phyloP scores from a whole-genome alignment of 2,113 vertebrate species.

The Bubo scandiacus region DNA sequence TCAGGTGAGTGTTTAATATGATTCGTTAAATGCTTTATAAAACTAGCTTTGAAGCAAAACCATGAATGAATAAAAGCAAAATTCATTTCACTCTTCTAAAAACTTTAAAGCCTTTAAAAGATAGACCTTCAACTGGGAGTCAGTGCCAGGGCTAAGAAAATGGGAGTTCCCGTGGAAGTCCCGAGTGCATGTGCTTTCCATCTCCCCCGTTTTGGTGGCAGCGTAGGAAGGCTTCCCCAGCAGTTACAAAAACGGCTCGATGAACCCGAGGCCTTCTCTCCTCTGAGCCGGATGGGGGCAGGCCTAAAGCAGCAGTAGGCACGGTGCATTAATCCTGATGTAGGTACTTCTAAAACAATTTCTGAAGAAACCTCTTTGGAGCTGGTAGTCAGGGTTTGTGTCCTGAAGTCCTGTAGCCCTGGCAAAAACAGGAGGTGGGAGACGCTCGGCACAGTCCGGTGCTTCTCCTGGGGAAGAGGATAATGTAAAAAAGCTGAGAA shows the following conservation, averaged over 20 bases:
- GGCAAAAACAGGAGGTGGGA: background rate
- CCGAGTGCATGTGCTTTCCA: accelerated
- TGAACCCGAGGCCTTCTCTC: background rate
- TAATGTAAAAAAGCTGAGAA: background rate
- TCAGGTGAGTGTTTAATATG: conserved; percentile 79
- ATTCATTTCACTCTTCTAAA: background rate
- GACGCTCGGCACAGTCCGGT: background rate
- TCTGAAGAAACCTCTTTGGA: background rate
- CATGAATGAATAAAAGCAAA: background rate
- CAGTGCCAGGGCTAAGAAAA: background rate
- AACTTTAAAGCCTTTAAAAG: background rate
- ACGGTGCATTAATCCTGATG: background rate
- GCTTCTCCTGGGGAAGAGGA: background rate
- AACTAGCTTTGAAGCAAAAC: background rate
- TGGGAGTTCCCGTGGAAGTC: background rate
- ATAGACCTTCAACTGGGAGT: background rate
- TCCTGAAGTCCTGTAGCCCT: background rate
- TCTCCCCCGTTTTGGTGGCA: background rate
- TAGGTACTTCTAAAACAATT: background rate
- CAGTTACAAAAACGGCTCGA: background rate
- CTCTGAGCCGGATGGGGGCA: background rate
- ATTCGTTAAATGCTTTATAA: background rate
- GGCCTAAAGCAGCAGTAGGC: background rate
- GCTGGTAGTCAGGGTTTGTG: background rate
- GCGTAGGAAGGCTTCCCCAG: background rate